Evolutionary conservation across 2,888 invertebrate genomes (phyloP), one percentile per base, ranked within the genome.

Genomic region (Drosophila greeni): DNA sequence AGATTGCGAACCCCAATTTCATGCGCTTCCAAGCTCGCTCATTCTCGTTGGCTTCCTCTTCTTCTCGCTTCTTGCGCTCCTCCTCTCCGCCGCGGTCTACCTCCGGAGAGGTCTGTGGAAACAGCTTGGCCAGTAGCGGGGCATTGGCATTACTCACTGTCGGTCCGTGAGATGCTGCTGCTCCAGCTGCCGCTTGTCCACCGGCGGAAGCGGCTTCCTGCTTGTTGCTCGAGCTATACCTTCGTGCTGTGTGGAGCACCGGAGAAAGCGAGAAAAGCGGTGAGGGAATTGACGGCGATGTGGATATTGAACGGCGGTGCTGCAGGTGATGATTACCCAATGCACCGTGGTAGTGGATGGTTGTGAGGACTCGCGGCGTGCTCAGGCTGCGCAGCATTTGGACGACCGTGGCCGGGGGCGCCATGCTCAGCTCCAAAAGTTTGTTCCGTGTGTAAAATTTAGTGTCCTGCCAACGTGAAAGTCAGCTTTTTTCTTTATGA

Each of bases 11-110:
- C 8, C 92, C 92, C 55, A 92, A 90, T 86, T 94, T 95, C 92
- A 94, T 94, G 72, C 92, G 91, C 74, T 90, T 92, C 92, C 93
- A 93, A 74, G 93, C 92, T 53, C 92, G 92, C 76, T 94, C 92
- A 84, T 92, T 91, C 80, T 92, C 92, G 77, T 93, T 90, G 26
- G 89, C 88, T 52, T 91, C 91, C 66, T 92, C 91, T 67, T 92
- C 91, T 55, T 92, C 91, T 67, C 92, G 91, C 52, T 90, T 90
- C 73, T 91, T 90, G 24, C 91, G 89, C 71, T 91, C 90, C 64
- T 90, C 89, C 42, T 91, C 89, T 36, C 90, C 90, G 48, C 90
- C 89, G 68, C 90, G 90, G 40, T 90, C 88, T 51, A 90, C 89
- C 33, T 89, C 89, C 3, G 89, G 81, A 0, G 90, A 88, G 2